Evolutionary conservation across 2,888 invertebrate species (phyloP), one percentile per base, ranked within the genome.

Genomic region (Halictus ligatus): DNA sequence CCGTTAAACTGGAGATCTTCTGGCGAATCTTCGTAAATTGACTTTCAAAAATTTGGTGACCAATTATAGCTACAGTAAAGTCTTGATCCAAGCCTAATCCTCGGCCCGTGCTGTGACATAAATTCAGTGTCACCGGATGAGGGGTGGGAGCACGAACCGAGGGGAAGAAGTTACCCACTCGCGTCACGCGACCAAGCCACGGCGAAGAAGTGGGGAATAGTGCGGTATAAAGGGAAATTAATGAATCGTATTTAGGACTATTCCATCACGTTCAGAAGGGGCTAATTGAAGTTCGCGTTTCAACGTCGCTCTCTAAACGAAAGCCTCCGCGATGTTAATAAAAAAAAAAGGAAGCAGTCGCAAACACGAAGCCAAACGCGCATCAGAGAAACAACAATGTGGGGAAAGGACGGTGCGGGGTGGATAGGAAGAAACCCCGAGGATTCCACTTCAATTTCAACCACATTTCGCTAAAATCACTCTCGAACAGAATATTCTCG

Each of bases 391-490:
- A 69, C 40, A 40, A 69, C 21, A 35, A 12, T 15, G 15, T 29
- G 7, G 6, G 18, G 8, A 29, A 18, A 2, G 50, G 15, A 5
- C 29, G 29, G 18, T 10, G 35, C 1, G 21, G 69, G 1, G 40
- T 21, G 21, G 40, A 18, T 18, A 40, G 21, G 40, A 40, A 21
- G 69, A 69, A 69, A 71, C 71, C 13, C n/a, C 6, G 21, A 46
- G 43, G n/a, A 46, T 71, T 71, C 71, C 71, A 71, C 43, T 71
- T 43, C 71, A 71, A 71, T 71, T 71, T 71, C 71, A 71, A 71
- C 35, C 71, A 43, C 43, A 50, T 73, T 29, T 76, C 76, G 25
- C 64, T 64, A 60, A 64, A 76, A 76, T 76, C 76, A 29, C 46
- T 60, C 29, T 25, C 76, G 60, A 60, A 46, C 76, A 12, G 29